phyloP scores from a whole-genome alignment of 2,888 invertebrate species.

The Apodemia duryi region DNA sequence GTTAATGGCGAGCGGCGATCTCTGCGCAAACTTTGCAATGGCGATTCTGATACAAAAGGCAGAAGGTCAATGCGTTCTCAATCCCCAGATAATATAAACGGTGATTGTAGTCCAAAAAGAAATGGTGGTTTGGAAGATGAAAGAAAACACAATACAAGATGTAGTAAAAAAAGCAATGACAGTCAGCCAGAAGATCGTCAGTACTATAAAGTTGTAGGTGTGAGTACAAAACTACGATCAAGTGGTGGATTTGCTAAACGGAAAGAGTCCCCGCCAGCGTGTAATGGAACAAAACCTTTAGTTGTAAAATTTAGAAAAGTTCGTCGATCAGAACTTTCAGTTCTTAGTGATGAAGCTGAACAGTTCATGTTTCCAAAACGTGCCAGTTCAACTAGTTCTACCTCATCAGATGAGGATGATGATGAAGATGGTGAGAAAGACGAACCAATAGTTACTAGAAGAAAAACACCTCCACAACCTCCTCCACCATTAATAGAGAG shows the following conservation, averaged over 20 bases:
- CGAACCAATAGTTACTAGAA: slow-evolving; percentile 49
- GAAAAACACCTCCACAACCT: slow-evolving; percentile 53
- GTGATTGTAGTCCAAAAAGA: slow-evolving; percentile 49
- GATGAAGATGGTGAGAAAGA: slow-evolving; percentile 53
- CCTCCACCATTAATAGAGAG: slow-evolving; percentile 54
- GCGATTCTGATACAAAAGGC: slow-evolving; percentile 47
- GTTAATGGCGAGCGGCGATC: slow-evolving; percentile 61
- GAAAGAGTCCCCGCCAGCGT: slow-evolving; percentile 66
- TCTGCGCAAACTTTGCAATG: slow-evolving; percentile 61
- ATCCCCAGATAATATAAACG: slow-evolving; percentile 51
- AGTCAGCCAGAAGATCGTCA: slow-evolving; percentile 56
- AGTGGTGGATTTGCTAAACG: slow-evolving; percentile 67
- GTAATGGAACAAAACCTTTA: slow-evolving; percentile 76
- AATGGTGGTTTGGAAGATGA: slow-evolving; percentile 56
- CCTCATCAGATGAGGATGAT: slow-evolving; percentile 80
- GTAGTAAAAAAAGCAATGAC: slow-evolving; percentile 48
- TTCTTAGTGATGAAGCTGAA: slow-evolving; percentile 91
- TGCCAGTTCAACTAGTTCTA: slow-evolving; percentile 77
- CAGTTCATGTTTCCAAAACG: slow-evolving; percentile 91
- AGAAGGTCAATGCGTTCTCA: slow-evolving; percentile 53
- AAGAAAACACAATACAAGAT: slow-evolving; percentile 54
- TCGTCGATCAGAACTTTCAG: slow-evolving; percentile 84
- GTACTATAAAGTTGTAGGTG: slow-evolving; percentile 86
- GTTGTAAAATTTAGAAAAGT: slow-evolving; percentile 88
- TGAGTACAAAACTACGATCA: slow-evolving; percentile 83